Conservation (phyloP, 2,888 invertebrate species). For the Phyllotreta striolata region DNA sequence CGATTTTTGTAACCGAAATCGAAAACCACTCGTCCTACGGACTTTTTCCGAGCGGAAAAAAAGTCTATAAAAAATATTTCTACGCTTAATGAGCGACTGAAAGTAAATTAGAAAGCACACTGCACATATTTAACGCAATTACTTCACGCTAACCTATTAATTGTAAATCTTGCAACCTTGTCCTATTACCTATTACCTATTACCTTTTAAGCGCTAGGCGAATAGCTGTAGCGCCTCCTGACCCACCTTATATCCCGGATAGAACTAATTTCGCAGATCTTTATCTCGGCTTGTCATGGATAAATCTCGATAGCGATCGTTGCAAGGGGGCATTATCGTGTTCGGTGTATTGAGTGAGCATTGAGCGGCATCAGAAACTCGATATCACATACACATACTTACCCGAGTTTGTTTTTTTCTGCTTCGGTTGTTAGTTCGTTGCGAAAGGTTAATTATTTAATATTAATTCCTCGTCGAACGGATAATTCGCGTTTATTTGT, state of each 20-base stretch:
- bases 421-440: too few species aligned
- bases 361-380: slow-evolving; percentile 11
- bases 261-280: slow-evolving; percentile 21
- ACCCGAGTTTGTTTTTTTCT: too few species aligned
- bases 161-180: slow-evolving; percentile 12
- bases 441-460: too few species aligned
- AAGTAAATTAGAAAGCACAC: too few species aligned
- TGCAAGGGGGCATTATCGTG: slow-evolving; percentile 18
- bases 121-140: too few species aligned
- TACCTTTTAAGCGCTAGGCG: too few species aligned
- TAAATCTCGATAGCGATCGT: slow-evolving; percentile 28
- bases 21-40: not conserved
- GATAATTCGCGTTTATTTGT: too few species aligned
- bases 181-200: slow-evolving; percentile 9
- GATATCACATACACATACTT: not conserved
- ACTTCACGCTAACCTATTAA: slow-evolving; percentile 8
- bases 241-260: slow-evolving; percentile 9
- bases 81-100: too few species aligned
- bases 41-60: too few species aligned
- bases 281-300: slow-evolving; percentile 23
- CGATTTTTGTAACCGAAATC: slow-evolving; percentile 17
- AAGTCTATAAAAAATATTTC: too few species aligned
- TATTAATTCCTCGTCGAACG: too few species aligned
- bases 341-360: slow-evolving; percentile 4
- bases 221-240: too few species aligned